Conservation (phyloP, 2,797 vertebrate genomes). For the Caiman crocodilus region DNA sequence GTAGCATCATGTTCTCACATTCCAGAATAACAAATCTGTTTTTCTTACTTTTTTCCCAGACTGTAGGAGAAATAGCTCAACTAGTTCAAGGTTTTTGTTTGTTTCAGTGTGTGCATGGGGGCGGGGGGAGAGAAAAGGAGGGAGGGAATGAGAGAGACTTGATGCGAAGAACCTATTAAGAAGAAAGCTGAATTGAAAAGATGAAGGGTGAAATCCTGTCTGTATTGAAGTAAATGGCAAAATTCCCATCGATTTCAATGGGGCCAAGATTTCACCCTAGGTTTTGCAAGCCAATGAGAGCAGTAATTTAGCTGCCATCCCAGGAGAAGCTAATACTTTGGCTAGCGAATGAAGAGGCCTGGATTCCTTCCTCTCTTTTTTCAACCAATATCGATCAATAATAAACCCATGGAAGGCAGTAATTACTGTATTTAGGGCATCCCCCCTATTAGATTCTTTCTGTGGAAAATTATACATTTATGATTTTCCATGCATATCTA, state of each 20-base stretch:
- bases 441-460: no score
- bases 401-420: background rate
- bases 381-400: background rate
- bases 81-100: background rate
- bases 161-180: background rate
- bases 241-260: background rate
- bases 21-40: background rate
- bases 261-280: background rate
- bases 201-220: background rate
- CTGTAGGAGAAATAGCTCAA: conserved; percentile 5
- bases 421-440: background rate
- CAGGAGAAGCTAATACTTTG: background rate
- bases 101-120: background rate
- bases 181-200: background rate
- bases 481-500: no score
- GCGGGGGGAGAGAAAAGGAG: fast-evolving
- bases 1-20: background rate
- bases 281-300: background rate
- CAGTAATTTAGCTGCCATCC: background rate
- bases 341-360: background rate
- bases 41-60: background rate
- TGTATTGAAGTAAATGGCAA: background rate
- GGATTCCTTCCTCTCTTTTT: background rate
- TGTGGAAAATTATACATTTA: no score
- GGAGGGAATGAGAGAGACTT: background rate